A percentile compares a stretch with the other conserved stretches of the same genome.
Conservation (phyloP, 2,113 vertebrate genomes). For the Chaetodon auriga region DNA sequence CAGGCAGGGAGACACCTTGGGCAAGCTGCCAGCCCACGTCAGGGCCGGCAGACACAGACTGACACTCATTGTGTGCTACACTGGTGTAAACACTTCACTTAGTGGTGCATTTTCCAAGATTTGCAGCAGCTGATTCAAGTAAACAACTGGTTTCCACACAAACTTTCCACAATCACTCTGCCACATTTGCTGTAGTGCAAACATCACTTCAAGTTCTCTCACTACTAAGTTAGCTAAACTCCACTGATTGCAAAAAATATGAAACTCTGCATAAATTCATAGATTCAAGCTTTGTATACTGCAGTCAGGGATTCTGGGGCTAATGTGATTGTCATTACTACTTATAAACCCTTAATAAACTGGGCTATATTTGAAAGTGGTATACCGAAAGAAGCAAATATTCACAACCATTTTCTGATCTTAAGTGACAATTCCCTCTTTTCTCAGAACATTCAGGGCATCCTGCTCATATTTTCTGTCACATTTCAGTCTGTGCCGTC, state of each 20-base stretch:
- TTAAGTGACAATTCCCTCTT: background rate
- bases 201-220: background rate
- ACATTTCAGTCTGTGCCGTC: background rate
- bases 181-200: background rate
- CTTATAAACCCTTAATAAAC: background rate
- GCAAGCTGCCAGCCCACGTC: conserved; percentile 4
- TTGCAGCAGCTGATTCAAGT: conserved; percentile 5
- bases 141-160: conserved; percentile 4
- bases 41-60: conserved; percentile 24
- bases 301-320: too few species aligned
- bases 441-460: background rate
- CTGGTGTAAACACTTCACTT: conserved; percentile 20
- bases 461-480: background rate
- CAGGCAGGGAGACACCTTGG: conserved; percentile 18
- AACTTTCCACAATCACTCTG: conserved; percentile 17
- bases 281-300: background rate
- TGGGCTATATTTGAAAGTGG: background rate
- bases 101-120: conserved; percentile 18
- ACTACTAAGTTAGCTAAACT: too few species aligned
- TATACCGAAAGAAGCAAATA: background rate
- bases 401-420: too few species aligned
- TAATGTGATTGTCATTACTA: background rate
- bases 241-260: too few species aligned
- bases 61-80: conserved; percentile 28
- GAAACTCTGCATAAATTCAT: too few species aligned